Base-by-base conservation (phyloP, 2,888 invertebrate genomes). In the Xylota segnis region DNA sequence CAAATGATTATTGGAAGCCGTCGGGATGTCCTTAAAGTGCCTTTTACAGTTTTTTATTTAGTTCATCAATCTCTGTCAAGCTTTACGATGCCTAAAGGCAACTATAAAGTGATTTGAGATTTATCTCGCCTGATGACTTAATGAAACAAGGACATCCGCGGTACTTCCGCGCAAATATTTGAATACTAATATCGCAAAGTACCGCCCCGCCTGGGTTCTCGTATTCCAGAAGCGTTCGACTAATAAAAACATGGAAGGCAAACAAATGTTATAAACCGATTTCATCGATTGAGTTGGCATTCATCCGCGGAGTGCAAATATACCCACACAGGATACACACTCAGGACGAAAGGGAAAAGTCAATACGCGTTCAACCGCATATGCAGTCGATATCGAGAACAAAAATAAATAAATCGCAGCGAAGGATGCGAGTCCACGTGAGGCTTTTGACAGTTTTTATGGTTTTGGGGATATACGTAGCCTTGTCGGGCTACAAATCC, bases 361-460 rank as follows among this genome's bases (percentile, higher is more conserved):
- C 40, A 72, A 61, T 61, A 61, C 61, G 72, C 72, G 40, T 52
- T 72, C 61, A 61, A 72, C 72, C 72, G 52, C 72, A 72, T 47
- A 34, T 71, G 27, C 47, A 71, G 12, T 32, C 58, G 4, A 10
- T 12, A 32, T 45, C 6, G 27, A 29, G 14, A 9, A n/a, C n/a
- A 27, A 29, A 52, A 34, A 50, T 2, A 16, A 23, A 14, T n/a
- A 54, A 43, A 52, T 1, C 43, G 43, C 61, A 47, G 9, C 27
- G 14, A 32, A 45, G 16, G 27, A 63, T 9, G 16, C 18, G 47
- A 34, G 32, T 54, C 10, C 23, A 12, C 4, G 12, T 29, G 32
- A 6, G 37, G 34, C 27, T 50, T 59, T 72, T 14, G 40, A 50
- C 59, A 59, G 12, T 27, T 58, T 59, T 47, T n/a, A 32, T 34